A percentile compares a stretch with the other conserved stretches of the same genome.
Evolutionary conservation across 2,113 vertebrate species (phyloP).

Genomic region (Sylvilagus bachmani): DNA sequence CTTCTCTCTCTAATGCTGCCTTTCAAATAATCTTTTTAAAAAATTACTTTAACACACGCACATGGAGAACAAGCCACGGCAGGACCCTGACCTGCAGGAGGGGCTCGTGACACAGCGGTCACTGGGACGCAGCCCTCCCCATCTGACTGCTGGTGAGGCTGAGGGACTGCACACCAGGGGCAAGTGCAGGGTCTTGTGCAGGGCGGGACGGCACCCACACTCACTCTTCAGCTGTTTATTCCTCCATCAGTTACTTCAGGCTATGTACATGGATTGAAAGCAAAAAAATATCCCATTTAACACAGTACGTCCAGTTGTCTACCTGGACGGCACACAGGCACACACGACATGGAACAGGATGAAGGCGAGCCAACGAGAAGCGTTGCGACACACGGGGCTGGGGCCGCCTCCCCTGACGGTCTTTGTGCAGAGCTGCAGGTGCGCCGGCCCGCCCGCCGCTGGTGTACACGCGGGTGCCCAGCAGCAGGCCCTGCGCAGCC

Average conservation of each 20-base stretch:
- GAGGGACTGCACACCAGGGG: neutral
- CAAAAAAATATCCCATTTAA: neutral
- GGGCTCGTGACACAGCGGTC: too few relatives aligned
- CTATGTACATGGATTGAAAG: neutral
- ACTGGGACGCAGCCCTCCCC: too few relatives aligned
- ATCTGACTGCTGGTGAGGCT: neutral
- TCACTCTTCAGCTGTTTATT: constrained; percentile 55
- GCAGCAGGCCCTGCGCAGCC: neutral
- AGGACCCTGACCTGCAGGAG: too few relatives aligned
- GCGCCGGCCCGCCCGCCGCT: too few relatives aligned
- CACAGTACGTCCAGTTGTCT: neutral
- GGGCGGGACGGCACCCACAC: neutral
- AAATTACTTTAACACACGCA: too few relatives aligned
- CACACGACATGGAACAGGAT: neutral
- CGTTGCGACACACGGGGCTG: neutral
- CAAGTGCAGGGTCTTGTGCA: too few relatives aligned
- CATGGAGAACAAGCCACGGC: too few relatives aligned
- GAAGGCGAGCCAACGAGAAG: neutral
- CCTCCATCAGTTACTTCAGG: neutral
- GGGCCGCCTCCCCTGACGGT: accelerated
- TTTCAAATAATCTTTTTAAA: too few relatives aligned
- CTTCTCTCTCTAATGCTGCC: too few relatives aligned
- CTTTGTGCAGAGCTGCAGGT: neutral
- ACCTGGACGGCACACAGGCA: neutral
- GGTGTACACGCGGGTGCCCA: too few relatives aligned